Percentiles rank a stretch among this genome's conserved stretches.
phyloP scores from a whole-genome alignment of 2,113 vertebrate species.

The Australoheros scitulus region DNA sequence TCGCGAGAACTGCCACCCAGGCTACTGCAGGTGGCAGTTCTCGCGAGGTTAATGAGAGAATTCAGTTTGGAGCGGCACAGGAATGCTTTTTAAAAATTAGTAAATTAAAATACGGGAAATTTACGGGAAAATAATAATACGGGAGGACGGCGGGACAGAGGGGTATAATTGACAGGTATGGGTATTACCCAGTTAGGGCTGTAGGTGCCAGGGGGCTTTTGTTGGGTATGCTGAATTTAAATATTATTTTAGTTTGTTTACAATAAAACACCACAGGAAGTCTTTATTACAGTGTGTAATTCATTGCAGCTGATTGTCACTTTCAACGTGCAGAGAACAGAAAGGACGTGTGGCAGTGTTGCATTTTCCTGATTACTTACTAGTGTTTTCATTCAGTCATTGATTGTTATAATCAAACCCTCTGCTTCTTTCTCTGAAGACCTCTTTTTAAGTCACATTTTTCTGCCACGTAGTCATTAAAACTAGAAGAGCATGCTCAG shows the following conservation, averaged over 20 bases:
- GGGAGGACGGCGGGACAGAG: too few species aligned
- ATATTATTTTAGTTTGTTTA: not conserved
- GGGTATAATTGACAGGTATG: too few species aligned
- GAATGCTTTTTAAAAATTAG: too few species aligned
- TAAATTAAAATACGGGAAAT: too few species aligned
- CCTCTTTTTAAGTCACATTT: not conserved
- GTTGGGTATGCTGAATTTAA: not conserved
- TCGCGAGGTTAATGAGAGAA: too few species aligned
- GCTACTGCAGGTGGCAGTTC: too few species aligned
- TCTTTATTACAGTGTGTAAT: not conserved
- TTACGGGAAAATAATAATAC: too few species aligned
- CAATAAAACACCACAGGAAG: not conserved
- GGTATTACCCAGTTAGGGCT: not conserved
- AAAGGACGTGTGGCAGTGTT: not conserved
- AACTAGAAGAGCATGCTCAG: accelerated
- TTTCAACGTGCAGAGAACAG: too few species aligned
- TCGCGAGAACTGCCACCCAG: too few species aligned
- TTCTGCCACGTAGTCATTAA: not conserved
- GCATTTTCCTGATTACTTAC: not conserved
- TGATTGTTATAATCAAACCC: not conserved
- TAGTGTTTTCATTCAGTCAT: accelerated
- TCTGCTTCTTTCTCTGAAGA: not conserved
- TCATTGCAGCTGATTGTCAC: accelerated
- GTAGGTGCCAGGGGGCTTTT: not conserved
- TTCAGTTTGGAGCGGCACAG: too few species aligned